Conservation (phyloP, 1,140 invertebrate genomes). For the Leptinotarsa defecta region DNA sequence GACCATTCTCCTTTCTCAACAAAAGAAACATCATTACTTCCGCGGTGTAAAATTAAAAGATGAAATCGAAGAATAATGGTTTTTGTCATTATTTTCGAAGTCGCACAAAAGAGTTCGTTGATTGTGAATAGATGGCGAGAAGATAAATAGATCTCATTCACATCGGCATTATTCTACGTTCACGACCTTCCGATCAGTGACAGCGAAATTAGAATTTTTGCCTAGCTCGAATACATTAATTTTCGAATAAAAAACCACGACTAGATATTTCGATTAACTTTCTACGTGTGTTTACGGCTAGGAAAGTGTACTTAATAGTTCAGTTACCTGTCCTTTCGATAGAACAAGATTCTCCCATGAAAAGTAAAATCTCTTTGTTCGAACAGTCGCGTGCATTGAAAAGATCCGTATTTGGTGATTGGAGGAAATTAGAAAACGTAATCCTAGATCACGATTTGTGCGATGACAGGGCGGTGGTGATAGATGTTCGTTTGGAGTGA, state of each 20-base stretch:
- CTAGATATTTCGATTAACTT: slow-evolving; percentile 6
- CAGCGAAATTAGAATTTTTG: slow-evolving; percentile 1
- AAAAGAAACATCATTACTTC: too few relatives aligned
- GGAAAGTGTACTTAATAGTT: background rate
- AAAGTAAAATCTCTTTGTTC: background rate
- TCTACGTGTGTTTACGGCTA: background rate
- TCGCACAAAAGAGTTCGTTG: too few relatives aligned
- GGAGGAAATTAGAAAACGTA: background rate
- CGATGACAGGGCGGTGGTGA: background rate
- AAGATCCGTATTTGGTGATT: background rate
- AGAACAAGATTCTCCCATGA: background rate
- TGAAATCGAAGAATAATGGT: too few relatives aligned
- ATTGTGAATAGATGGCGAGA: background rate
- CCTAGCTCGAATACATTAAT: background rate
- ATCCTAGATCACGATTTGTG: background rate
- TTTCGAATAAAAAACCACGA: slow-evolving; percentile 4
- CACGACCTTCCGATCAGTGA: slow-evolving; percentile 1
- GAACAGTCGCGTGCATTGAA: background rate
- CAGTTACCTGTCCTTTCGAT: background rate
- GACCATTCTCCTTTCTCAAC: too few relatives aligned
- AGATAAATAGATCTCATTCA: background rate
- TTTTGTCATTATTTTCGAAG: too few relatives aligned
- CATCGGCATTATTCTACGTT: background rate
- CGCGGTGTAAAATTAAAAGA: too few relatives aligned
- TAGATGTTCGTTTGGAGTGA: too few relatives aligned